Evolutionary conservation across 2,888 invertebrate genomes (phyloP).

Genomic region (Troilus luridus): DNA sequence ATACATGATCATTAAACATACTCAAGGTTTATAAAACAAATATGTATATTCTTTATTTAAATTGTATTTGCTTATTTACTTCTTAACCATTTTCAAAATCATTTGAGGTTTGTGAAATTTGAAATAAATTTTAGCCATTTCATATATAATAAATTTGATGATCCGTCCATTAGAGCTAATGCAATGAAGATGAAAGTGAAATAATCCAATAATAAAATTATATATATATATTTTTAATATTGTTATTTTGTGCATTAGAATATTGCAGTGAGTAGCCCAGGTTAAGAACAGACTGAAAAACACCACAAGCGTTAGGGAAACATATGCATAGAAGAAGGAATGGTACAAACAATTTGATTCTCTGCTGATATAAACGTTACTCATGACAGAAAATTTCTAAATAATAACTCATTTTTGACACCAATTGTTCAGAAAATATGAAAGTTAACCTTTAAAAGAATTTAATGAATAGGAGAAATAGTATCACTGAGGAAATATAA

Average conservation of each 20-base stretch:
- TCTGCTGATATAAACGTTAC: neutral
- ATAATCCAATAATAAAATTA: neutral
- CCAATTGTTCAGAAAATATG: neutral
- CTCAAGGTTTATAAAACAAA: neutral
- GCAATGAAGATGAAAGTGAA: slow-evolving; percentile 36
- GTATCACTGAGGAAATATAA: too few relatives aligned
- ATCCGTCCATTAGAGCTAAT: neutral
- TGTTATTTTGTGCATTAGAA: slow-evolving; percentile 63
- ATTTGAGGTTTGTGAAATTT: neutral
- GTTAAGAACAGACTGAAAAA: slow-evolving; percentile 59
- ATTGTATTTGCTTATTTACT: neutral
- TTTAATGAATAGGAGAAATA: neutral
- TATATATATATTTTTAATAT: neutral
- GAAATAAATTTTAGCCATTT: neutral
- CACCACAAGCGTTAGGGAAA: slow-evolving; percentile 62
- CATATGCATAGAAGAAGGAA: slow-evolving; percentile 43
- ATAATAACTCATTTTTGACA: neutral
- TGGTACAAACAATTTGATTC: slow-evolving; percentile 41
- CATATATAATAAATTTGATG: neutral
- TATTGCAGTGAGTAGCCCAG: slow-evolving; percentile 63
- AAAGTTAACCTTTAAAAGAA: neutral
- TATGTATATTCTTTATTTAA: neutral
- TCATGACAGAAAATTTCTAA: neutral
- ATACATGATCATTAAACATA: neutral
- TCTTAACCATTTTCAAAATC: neutral